phyloP scores from a whole-genome alignment of 37 sponge, comb jelly and placozoan genomes.

The Ephydatia muelleri region DNA sequence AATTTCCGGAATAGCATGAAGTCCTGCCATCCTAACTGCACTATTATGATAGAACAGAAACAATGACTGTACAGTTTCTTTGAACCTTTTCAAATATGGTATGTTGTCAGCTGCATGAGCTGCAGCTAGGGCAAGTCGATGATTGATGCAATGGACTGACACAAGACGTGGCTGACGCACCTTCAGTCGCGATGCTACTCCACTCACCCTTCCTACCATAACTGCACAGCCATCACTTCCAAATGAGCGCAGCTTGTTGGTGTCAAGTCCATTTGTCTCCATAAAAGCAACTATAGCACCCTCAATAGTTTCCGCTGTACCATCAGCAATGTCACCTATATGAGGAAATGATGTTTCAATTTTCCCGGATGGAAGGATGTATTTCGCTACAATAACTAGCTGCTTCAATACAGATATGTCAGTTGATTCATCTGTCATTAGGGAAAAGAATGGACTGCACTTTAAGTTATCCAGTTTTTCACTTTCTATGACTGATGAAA shows the following conservation, averaged over 20 bases:
- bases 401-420: conserved; percentile 47
- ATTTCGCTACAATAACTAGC: conserved; percentile 6
- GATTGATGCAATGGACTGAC: conserved; percentile 40
- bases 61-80: conserved; percentile 12
- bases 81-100: conserved; percentile 33
- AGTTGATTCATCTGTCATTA: conserved; percentile 42
- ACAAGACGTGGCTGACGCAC: conserved; percentile 18
- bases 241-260: conserved; percentile 12
- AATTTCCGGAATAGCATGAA: conserved; percentile 23
- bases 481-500: conserved; percentile 35
- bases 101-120: conserved; percentile 36
- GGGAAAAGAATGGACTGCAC: conserved; percentile 18
- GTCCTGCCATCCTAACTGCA: conserved; percentile 22
- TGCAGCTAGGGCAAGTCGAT: conserved; percentile 42
- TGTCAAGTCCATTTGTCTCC: background rate
- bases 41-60: conserved; percentile 38
- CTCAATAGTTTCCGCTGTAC: conserved; percentile 41
- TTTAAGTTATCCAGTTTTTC: conserved; percentile 16
- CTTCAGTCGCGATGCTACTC: conserved; percentile 42
- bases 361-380: background rate
- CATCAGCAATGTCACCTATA: conserved; percentile 29
- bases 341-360: conserved; percentile 23
- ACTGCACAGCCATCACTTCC: conserved; percentile 53
- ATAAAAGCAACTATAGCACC: background rate
- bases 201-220: conserved; percentile 23